Evolutionary conservation across 2,113 vertebrate genomes (phyloP).

Genomic region (zebrafish (Danio rerio)): DNA sequence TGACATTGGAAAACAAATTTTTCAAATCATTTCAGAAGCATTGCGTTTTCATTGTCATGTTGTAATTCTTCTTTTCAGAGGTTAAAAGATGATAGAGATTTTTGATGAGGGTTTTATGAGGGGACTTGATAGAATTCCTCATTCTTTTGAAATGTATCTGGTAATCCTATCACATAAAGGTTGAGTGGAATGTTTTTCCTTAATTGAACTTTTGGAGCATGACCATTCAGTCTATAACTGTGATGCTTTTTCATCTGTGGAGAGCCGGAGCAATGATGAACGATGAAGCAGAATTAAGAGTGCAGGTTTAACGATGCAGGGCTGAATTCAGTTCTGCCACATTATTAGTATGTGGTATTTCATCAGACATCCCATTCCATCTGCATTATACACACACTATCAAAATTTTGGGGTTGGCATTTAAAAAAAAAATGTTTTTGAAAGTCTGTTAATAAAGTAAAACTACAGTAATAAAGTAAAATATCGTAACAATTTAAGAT

Average conservation of each 20-base stretch:
- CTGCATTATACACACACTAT: not conserved
- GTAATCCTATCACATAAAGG: slow-evolving; percentile 55
- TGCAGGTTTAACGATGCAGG: not conserved
- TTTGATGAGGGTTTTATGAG: slow-evolving; percentile 19
- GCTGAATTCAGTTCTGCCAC: not conserved
- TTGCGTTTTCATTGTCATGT: slow-evolving; percentile 32
- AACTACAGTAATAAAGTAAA: no score
- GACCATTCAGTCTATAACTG: slow-evolving; percentile 43
- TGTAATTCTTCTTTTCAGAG: slow-evolving; percentile 21
- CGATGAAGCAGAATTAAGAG: slow-evolving; percentile 4
- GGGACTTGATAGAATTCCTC: slow-evolving; percentile 11
- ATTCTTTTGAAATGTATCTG: slow-evolving; percentile 37
- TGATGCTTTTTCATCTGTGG: slow-evolving; percentile 11
- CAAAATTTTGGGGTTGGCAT: not conserved
- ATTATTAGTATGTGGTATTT: not conserved
- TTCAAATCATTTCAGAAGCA: slow-evolving; percentile 12
- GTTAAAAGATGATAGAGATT: slow-evolving; percentile 8
- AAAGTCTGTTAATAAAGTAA: not conserved
- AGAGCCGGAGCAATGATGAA: slow-evolving; percentile 15
- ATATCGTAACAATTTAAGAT: no score
- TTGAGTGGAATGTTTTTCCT: slow-evolving; percentile 49
- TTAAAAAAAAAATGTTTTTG: not conserved
- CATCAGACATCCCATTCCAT: not conserved
- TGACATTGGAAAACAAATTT: slow-evolving; percentile 41
- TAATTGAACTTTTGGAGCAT: slow-evolving; percentile 58